Base-by-base conservation (phyloP, 2,797 vertebrate genomes). In the Psittacula derbiana region DNA sequence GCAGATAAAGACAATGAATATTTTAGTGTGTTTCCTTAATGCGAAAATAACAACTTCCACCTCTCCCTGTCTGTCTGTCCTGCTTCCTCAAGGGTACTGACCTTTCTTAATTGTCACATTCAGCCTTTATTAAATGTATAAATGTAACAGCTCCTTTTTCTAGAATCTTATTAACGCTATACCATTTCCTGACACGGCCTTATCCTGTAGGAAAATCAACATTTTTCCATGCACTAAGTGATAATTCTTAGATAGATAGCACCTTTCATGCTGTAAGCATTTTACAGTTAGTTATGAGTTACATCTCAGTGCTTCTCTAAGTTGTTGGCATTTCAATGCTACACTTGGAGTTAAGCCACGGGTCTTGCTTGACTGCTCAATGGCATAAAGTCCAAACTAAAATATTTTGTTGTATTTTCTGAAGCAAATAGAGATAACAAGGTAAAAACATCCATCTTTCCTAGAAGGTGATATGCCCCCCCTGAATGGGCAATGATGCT, bases 121-220 rank as follows among this genome's bases (percentile, higher is more conserved):
- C 78, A 93, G 91, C 57, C 95, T 96, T 95, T 95, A 91, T 96
- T 96, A 92, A 93, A 75, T 62, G 92, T 88, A 47, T 83, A 88
- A 66, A 46, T 33, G 20, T 86, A 95, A 73, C 11, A 16, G 43
- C 95, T 94, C 66, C 83, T 96, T 92, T 95, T 90, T 78, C 62
- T 87, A 66, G 55, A 90, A n/a, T 47, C 50, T 90, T 93, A 78
- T 62, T 88, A 86, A 53, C 40, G 64, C 30, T 75, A 2, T 95
- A 80, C 75, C 46, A 38, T 86, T 93, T 96, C 70, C 46, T 82
- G 71, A 88, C 40, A 36, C 5, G 75, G n/a, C 52, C 73, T 93
- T 95, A 82, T 88, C 90, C 93, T 95, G 72, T 70, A 80, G 81
- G 86, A 97, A 94, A 95, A 87, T 41, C 94, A 95, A 40, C 76